Percentiles rank a stretch among this genome's conserved stretches.
Conservation (phyloP, 2,888 invertebrate genomes). For the Zygogramma bicolorata region DNA sequence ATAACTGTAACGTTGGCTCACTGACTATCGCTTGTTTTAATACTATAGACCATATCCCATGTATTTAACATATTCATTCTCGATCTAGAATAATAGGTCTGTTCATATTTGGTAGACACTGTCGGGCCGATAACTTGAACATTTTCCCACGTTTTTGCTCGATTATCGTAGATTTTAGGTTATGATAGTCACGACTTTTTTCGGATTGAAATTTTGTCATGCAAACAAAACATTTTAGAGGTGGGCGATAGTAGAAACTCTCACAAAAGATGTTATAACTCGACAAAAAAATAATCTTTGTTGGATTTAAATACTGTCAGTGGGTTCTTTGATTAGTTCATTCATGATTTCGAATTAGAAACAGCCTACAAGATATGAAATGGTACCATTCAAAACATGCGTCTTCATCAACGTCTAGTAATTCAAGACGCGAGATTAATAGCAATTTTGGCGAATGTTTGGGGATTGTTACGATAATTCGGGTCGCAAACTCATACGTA, state of each 20-base stretch:
- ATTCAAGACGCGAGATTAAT: no score
- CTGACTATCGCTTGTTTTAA: slow-evolving; percentile 21
- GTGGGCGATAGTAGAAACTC: background rate
- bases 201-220: slow-evolving; percentile 47
- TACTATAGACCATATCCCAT: slow-evolving; percentile 39
- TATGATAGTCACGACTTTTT: slow-evolving; percentile 56
- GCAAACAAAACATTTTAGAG: slow-evolving; percentile 17
- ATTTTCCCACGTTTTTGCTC: slow-evolving; percentile 59
- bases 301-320: background rate
- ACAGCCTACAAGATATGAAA: no score
- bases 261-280: background rate
- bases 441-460: no score
- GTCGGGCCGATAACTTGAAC: slow-evolving; percentile 42
- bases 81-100: slow-evolving; percentile 52
- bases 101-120: slow-evolving; percentile 50
- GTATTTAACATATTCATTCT: slow-evolving; percentile 47
- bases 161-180: slow-evolving; percentile 58
- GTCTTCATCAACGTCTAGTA: no score
- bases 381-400: no score
- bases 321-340: background rate
- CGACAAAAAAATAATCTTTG: background rate
- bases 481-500: no score
- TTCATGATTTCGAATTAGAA: no score
- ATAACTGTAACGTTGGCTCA: background rate
- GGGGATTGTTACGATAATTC: no score